Percentiles rank a stretch among this genome's conserved stretches.
These are phyloP conservation scores for Pardosa pseudoannulata DNA, from an alignment of 2,888 invertebrate genomes.

Conservation along the genomic window DNA sequence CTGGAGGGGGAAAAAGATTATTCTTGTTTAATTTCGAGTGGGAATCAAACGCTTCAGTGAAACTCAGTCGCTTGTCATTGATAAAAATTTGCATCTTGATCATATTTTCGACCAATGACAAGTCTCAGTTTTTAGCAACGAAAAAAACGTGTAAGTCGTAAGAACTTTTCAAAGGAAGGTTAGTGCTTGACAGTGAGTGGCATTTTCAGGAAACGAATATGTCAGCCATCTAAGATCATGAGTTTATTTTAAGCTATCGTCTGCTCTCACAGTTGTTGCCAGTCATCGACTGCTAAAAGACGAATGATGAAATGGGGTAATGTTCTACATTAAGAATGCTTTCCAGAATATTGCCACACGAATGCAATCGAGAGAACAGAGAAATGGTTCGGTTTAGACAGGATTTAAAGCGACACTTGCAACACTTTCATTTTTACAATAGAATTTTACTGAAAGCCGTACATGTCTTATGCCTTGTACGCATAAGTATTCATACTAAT, in stretches of 20 bases:
- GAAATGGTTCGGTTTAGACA: background rate
- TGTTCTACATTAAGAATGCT: background rate
- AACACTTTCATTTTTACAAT: no score
- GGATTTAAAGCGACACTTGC: no score
- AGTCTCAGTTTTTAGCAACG: no score
- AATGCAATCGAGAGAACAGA: background rate
- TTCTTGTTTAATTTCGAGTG: no score
- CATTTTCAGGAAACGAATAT: constrained; percentile 12
- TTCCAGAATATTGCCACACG: background rate
- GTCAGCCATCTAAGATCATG: background rate
- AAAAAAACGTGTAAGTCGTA: background rate
- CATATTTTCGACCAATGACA: no score
- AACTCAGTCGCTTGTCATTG: no score
- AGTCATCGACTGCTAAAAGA: background rate
- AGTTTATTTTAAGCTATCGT: background rate
- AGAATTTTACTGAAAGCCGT: no score
- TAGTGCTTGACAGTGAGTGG: background rate
- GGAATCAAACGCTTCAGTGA: no score
- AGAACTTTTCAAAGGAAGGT: background rate
- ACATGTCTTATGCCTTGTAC: no score
- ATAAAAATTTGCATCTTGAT: no score
- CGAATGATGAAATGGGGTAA: background rate
- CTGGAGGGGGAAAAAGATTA: no score
- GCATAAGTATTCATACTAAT: no score
- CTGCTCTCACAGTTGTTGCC: constrained; percentile 2